Percentiles rank a stretch among this genome's conserved stretches.
Evolutionary conservation across 2,797 vertebrate genomes (phyloP).

Genomic region (Glossophaga mutica): DNA sequence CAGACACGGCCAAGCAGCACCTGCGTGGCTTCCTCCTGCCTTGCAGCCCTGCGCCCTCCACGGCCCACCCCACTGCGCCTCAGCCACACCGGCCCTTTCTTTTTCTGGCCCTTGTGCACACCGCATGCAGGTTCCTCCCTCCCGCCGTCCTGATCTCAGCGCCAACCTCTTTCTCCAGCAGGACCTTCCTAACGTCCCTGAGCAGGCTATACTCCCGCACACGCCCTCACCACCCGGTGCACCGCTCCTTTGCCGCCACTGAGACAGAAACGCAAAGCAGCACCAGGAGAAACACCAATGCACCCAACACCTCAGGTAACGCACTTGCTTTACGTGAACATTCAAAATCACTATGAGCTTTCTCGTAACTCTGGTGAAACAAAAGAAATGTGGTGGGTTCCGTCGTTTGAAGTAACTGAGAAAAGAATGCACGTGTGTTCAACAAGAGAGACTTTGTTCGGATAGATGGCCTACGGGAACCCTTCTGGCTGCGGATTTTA

Average conservation of each 20-base stretch:
- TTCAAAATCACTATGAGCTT: background rate
- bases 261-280: background rate
- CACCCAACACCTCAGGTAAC: background rate
- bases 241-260: background rate
- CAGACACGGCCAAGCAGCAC: background rate
- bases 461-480: background rate
- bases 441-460: background rate
- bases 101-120: background rate
- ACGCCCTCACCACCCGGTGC: accelerated
- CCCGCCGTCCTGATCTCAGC: background rate
- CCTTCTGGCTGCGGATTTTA: background rate
- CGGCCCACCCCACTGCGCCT: background rate
- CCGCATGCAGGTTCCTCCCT: background rate
- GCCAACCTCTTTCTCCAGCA: background rate
- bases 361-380: background rate
- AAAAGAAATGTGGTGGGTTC: background rate
- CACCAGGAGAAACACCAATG: background rate
- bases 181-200: background rate
- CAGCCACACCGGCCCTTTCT: background rate
- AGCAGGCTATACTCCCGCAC: too few species aligned
- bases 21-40: background rate
- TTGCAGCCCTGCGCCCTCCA: background rate
- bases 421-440: background rate
- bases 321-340: background rate
- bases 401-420: background rate